These are phyloP conservation scores for Lasioglossum baleicum DNA, from an alignment of 1,140 invertebrate species.

Conservation along the genomic window DNA sequence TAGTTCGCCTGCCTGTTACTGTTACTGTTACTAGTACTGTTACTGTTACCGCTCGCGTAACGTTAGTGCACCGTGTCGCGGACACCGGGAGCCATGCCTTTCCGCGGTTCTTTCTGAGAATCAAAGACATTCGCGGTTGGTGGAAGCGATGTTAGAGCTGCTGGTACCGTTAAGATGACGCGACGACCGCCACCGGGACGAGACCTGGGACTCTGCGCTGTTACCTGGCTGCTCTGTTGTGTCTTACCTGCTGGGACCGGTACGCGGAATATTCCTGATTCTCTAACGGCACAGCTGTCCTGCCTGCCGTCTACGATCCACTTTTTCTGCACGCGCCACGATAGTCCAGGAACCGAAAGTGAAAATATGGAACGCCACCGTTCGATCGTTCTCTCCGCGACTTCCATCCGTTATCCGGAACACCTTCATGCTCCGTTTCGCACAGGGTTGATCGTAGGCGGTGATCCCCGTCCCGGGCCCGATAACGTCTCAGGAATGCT, in stretches of 20 bases:
- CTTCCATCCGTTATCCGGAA: too few species aligned
- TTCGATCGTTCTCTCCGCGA: background rate
- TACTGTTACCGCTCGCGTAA: too few species aligned
- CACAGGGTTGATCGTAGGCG: background rate
- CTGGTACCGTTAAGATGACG: conserved; percentile 42
- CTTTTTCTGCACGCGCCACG: background rate
- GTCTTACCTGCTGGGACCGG: conserved; percentile 44
- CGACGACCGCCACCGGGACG: conserved; percentile 46
- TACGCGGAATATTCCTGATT: conserved; percentile 9
- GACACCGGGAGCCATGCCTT: too few species aligned
- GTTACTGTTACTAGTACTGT: too few species aligned
- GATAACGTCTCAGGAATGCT: too few species aligned
- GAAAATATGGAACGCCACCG: conserved; percentile 23
- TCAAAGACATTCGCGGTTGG: background rate
- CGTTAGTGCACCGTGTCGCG: too few species aligned
- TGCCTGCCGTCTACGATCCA: too few species aligned
- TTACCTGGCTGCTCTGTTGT: conserved; percentile 40
- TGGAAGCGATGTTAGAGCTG: background rate
- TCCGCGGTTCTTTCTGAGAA: too few species aligned
- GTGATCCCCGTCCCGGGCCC: background rate
- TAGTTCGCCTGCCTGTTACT: too few species aligned
- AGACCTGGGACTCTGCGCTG: conserved; percentile 14
- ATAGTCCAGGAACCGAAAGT: conserved; percentile 4
- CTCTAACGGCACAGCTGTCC: too few species aligned
- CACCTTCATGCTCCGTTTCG: too few species aligned